Evolutionary conservation across 2,888 invertebrate species (phyloP).

Genomic region (Syritta pipiens): DNA sequence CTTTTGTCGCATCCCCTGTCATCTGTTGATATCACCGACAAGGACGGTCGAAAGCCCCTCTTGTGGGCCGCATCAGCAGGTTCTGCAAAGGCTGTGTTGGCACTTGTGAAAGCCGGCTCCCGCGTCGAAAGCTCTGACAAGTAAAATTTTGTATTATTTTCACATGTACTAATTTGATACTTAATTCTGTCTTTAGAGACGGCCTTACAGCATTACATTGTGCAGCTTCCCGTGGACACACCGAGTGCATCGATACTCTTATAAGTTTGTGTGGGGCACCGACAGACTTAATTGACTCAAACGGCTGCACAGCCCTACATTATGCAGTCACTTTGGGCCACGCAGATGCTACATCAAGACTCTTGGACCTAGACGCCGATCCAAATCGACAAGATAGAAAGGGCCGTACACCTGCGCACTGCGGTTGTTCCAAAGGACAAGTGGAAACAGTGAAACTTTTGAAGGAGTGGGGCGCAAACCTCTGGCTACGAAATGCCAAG

Average conservation of each 20-base stretch:
- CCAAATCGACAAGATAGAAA: constrained; percentile 95
- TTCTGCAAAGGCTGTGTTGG: constrained; percentile 93
- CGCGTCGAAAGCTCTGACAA: constrained; percentile 90
- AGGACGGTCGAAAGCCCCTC: constrained; percentile 95
- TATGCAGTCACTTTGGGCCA: constrained; percentile 98
- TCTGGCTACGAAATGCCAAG: constrained; percentile 94
- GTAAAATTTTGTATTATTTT: constrained; percentile 74
- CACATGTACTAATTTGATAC: background rate
- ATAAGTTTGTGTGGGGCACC: constrained; percentile 93
- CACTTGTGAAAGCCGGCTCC: constrained; percentile 92
- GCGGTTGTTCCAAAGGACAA: constrained; percentile 97
- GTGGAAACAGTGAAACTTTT: constrained; percentile 90
- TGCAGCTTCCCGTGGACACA: constrained; percentile 97
- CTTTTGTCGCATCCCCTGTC: constrained; percentile 89
- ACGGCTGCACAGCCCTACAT: constrained; percentile 97
- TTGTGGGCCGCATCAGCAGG: constrained; percentile 99
- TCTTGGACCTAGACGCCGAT: constrained; percentile 94
- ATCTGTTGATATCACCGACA: constrained; percentile 91
- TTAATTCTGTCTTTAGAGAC: constrained; percentile 83
- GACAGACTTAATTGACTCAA: constrained; percentile 93
- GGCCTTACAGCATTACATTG: constrained; percentile 97
- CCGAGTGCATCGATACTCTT: constrained; percentile 92
- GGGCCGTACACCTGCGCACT: constrained; percentile 95
- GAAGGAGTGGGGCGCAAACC: constrained; percentile 88
- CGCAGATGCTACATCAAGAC: constrained; percentile 92